These are phyloP conservation scores for Heliothis virescens DNA, from an alignment of 1,140 invertebrate genomes.

Conservation along the genomic window DNA sequence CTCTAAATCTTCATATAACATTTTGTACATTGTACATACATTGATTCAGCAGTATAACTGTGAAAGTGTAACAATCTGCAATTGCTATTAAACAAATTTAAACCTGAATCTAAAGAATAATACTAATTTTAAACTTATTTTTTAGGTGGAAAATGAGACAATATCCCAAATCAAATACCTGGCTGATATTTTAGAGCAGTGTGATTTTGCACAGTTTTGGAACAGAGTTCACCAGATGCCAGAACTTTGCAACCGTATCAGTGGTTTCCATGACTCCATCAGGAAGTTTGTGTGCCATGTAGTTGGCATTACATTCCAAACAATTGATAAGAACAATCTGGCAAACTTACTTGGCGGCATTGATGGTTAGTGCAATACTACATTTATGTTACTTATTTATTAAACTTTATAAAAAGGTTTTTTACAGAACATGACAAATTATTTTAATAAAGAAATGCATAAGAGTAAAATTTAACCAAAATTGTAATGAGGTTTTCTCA, in stretches of 20 bases:
- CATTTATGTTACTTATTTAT: background rate
- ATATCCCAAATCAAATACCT: constrained; percentile 95
- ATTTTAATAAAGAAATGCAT: too few relatives aligned
- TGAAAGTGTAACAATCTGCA: too few relatives aligned
- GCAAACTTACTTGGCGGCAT: constrained; percentile 95
- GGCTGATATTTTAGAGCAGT: constrained; percentile 96
- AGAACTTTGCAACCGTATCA: constrained; percentile 91
- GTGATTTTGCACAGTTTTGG: constrained; percentile 98
- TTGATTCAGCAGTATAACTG: too few relatives aligned
- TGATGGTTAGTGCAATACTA: constrained; percentile 87
- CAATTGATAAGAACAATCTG: constrained; percentile 94
- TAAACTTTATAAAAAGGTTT: background rate
- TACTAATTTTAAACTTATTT: constrained; percentile 26
- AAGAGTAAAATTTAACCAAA: too few relatives aligned
- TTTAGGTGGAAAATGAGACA: constrained; percentile 93
- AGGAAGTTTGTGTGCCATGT: constrained; percentile 99
- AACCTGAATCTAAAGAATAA: too few relatives aligned
- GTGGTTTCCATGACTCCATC: constrained; percentile 97
- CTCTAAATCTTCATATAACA: too few relatives aligned
- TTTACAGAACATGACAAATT: too few relatives aligned
- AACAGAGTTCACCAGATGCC: constrained; percentile 90
- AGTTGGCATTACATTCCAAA: constrained; percentile 98
- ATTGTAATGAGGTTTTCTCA: too few relatives aligned
- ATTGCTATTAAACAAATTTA: too few relatives aligned
- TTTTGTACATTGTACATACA: too few relatives aligned